Base-by-base conservation (phyloP, 2,888 invertebrate genomes). In the Azorinus chamasolen region DNA sequence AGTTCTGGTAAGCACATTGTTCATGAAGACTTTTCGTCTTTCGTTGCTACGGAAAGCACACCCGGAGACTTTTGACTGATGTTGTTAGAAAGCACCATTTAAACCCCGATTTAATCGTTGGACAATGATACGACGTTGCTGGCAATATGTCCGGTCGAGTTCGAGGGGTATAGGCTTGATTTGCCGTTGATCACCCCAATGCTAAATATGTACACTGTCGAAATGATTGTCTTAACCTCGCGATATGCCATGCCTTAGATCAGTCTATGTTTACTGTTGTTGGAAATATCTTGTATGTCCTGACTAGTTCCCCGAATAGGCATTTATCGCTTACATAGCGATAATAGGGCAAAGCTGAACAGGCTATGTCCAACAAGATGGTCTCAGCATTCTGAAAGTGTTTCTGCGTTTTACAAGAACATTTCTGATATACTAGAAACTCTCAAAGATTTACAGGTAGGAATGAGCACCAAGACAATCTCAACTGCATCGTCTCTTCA, bases 91-190 rank as follows among this genome's bases (percentile, higher is more conserved):
- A 53, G 14, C 59, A 61, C 32, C 24, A 45, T 20, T 27, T 69
- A 18, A 46, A 69, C 24, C 61, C 61, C 5, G 16, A 59, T 24
- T 22, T 12, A 6, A 53, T 61, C 24, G 61, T 61, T 12, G 70
- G 55, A 2, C 61, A 54, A 45, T 51, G 61, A 6, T 62, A 70
- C n/a, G 62, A 70, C 25, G 70, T 50, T 24, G 68, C 68, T 6
- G 57, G 32, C 12, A 66, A 66, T 39, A 68, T 68, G 68, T 45
- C 59, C 12, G 51, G 51, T 16, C 51, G 27, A 43, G 22, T 69
- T 20, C 27, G 39, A 20, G 61, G 69, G 4, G 69, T 69, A 5
- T 53, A 69, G 58, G 54, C 69, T 10, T 25, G 66, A 45, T 37
- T 66, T 22, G 27, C 48, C 4, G 37, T 32, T 16, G 20, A 16